Percentiles rank a stretch among this genome's conserved stretches.
phyloP scores from a whole-genome alignment of 2,888 invertebrate species.

The Synanthedon tipuliformis region DNA sequence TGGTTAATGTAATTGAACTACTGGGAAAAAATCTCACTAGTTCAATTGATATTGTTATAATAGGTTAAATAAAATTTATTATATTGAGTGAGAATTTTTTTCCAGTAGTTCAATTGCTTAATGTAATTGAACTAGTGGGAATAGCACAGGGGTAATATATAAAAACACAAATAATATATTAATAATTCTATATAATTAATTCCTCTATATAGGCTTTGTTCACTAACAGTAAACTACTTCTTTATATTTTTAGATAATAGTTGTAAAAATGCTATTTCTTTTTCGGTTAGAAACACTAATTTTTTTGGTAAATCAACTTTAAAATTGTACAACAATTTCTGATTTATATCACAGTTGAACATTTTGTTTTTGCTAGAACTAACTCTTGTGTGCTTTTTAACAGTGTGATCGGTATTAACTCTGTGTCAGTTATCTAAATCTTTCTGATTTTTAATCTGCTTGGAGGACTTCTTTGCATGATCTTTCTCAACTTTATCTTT shows the following conservation, averaged over 20 bases:
- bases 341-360: constrained; percentile 36
- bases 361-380: constrained; percentile 16
- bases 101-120: too few relatives aligned
- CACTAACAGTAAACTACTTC: constrained; percentile 9
- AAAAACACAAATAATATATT: too few relatives aligned
- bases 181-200: too few relatives aligned
- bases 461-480: constrained; percentile 14
- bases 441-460: constrained; percentile 20
- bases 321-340: constrained; percentile 32
- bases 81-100: too few relatives aligned
- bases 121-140: too few relatives aligned
- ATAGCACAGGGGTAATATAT: too few relatives aligned
- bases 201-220: constrained; percentile 2
- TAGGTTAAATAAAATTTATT: too few relatives aligned
- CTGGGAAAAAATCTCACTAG: too few relatives aligned
- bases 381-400: constrained; percentile 12
- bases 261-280: constrained; percentile 31
- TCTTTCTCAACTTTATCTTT: constrained; percentile 11
- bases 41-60: too few relatives aligned
- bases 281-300: constrained; percentile 27
- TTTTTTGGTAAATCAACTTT: constrained; percentile 23
- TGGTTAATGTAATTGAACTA: too few relatives aligned
- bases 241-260: constrained; percentile 22
- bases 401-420: constrained; percentile 2
- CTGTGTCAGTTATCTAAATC: constrained; percentile 53